Conservation (phyloP, 2,888 invertebrate species). For the Diarsia dahlii region DNA sequence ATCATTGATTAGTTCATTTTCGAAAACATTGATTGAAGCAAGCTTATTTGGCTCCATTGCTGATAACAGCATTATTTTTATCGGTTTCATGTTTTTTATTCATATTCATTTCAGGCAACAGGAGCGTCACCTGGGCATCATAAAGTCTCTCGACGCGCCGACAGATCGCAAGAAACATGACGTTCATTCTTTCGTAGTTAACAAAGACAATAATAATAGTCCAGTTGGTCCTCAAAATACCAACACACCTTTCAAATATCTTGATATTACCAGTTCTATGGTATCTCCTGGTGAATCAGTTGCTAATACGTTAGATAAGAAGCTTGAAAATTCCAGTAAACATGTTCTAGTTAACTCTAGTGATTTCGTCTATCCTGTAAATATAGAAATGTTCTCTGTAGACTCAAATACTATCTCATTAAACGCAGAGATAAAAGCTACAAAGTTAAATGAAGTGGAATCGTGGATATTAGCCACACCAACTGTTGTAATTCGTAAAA, state of each 20-base stretch:
- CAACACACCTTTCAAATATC: constrained; percentile 78
- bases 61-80: background rate
- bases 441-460: constrained; percentile 78
- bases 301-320: constrained; percentile 58
- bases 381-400: constrained; percentile 73
- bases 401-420: constrained; percentile 70
- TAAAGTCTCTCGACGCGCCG: constrained; percentile 88
- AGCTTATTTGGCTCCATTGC: constrained; percentile 49
- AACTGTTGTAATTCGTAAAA: constrained; percentile 79
- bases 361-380: constrained; percentile 56
- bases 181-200: constrained; percentile 86
- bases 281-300: constrained; percentile 60
- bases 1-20: background rate
- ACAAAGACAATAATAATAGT: constrained; percentile 78
- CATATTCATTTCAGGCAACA: constrained; percentile 92
- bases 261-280: constrained; percentile 79
- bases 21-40: background rate
- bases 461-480: constrained; percentile 86
- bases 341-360: constrained; percentile 57
- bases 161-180: constrained; percentile 87
- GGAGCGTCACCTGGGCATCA: constrained; percentile 94
- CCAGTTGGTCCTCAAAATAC: constrained; percentile 72
- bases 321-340: constrained; percentile 31
- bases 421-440: constrained; percentile 76
- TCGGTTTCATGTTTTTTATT: constrained; percentile 11